Percentiles rank a stretch among this genome's conserved stretches.
Evolutionary conservation across 2,888 invertebrate species (phyloP).

Genomic region (Branchinecta sandiegonensis): DNA sequence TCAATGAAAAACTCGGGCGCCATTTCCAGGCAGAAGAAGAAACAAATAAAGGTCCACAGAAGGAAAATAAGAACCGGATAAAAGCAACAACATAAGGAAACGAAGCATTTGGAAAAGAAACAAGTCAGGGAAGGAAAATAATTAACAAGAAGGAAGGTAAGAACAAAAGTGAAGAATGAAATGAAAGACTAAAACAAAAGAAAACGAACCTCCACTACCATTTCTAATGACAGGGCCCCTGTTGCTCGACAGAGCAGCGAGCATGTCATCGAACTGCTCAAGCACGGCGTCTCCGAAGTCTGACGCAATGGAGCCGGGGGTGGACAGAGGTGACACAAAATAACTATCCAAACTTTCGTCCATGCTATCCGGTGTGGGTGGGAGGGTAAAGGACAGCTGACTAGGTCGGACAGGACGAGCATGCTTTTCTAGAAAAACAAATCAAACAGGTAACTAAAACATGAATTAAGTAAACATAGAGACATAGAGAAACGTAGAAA

Average conservation of each 20-base stretch:
- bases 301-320: constrained; percentile 21
- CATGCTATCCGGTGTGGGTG: constrained; percentile 6
- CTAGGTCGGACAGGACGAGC: not conserved
- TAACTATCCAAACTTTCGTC: constrained; percentile 13
- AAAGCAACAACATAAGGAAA: too few species aligned
- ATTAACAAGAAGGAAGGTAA: too few species aligned
- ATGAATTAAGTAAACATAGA: too few species aligned
- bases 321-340: constrained; percentile 19
- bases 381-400: not conserved
- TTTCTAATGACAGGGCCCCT: constrained; percentile 18
- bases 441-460: not conserved
- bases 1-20: too few species aligned
- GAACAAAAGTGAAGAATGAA: too few species aligned
- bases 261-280: constrained; percentile 23
- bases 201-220: not conserved
- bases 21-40: too few species aligned
- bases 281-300: constrained; percentile 23
- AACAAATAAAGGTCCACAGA: too few species aligned
- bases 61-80: too few species aligned
- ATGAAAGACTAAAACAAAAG: not conserved
- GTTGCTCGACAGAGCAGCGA: constrained; percentile 20
- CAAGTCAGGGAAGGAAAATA: too few species aligned
- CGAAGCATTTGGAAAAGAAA: too few species aligned
- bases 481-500: too few species aligned
- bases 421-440: constrained; percentile 8